Conservation (phyloP, 2,797 vertebrate species). For the Argentina silus region DNA sequence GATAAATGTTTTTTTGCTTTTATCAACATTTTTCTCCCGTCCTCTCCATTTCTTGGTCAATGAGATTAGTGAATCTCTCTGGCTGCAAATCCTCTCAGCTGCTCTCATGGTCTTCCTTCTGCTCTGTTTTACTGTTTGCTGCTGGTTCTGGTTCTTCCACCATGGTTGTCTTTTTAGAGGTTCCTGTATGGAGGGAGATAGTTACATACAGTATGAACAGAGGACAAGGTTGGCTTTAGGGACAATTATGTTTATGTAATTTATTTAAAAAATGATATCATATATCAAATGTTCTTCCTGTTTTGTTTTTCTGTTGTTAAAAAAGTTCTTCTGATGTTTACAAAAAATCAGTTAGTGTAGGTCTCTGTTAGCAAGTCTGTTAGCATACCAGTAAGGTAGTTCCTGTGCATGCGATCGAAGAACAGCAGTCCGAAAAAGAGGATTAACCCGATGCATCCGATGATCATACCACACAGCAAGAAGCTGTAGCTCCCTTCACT, state of each 20-base stretch:
- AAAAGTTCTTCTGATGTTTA: too few relatives aligned
- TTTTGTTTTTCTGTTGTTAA: too few relatives aligned
- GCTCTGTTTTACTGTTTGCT: slow-evolving; percentile 51
- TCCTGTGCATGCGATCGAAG: slow-evolving; percentile 89
- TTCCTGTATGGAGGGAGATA: slow-evolving; percentile 57
- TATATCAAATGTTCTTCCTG: too few relatives aligned
- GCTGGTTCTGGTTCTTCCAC: slow-evolving; percentile 64
- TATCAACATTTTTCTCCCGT: background rate
- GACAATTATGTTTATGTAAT: slow-evolving; percentile 2
- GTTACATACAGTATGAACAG: background rate
- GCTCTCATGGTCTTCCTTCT: slow-evolving; percentile 39
- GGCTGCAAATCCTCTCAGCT: slow-evolving; percentile 49
- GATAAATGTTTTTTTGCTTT: slow-evolving; percentile 5
- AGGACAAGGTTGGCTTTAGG: slow-evolving; percentile 4
- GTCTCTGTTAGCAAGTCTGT: background rate
- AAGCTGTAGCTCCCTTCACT: slow-evolving; percentile 92
- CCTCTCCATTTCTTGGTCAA: background rate
- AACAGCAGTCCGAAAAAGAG: slow-evolving; percentile 88
- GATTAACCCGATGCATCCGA: slow-evolving; percentile 86
- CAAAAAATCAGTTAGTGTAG: background rate
- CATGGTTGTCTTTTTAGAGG: slow-evolving; percentile 69
- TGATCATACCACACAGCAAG: slow-evolving; percentile 91
- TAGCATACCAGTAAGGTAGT: slow-evolving; percentile 83
- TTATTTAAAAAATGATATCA: background rate
- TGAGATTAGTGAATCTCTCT: background rate